phyloP scores from a whole-genome alignment of 2,113 vertebrate species.

The Gallinago jamesoni region DNA sequence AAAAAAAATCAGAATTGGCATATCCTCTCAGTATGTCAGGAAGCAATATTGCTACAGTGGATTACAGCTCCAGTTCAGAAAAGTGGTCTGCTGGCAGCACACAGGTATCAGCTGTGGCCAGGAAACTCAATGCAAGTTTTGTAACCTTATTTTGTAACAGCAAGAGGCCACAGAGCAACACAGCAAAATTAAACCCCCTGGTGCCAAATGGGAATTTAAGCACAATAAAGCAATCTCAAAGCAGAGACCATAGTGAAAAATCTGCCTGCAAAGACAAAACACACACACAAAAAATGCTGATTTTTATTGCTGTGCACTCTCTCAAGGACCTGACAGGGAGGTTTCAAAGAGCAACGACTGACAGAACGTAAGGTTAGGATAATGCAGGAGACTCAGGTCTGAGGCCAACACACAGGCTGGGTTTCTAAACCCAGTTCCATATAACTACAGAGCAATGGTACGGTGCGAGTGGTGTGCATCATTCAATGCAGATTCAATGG shows the following conservation, averaged over 20 bases:
- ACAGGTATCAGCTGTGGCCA: background rate
- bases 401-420: background rate
- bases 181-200: background rate
- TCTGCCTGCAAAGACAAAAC: background rate
- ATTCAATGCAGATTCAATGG: background rate
- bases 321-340: background rate
- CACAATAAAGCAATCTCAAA: background rate
- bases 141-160: constrained; percentile 11
- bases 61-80: background rate
- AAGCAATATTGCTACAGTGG: background rate
- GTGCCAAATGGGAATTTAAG: background rate
- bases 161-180: background rate
- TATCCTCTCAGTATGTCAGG: background rate
- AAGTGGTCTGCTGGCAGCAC: background rate
- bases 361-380: background rate
- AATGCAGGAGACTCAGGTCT: too few relatives aligned
- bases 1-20: background rate
- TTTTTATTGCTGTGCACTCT: background rate
- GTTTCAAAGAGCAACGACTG: background rate
- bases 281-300: accelerated
- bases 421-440: background rate
- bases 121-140: constrained; percentile 7
- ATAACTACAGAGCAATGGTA: background rate
- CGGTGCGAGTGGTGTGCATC: background rate
- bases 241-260: background rate